Evolutionary conservation across 2,888 invertebrate species (phyloP).

Genomic region (Dinocampus coccinellae): DNA sequence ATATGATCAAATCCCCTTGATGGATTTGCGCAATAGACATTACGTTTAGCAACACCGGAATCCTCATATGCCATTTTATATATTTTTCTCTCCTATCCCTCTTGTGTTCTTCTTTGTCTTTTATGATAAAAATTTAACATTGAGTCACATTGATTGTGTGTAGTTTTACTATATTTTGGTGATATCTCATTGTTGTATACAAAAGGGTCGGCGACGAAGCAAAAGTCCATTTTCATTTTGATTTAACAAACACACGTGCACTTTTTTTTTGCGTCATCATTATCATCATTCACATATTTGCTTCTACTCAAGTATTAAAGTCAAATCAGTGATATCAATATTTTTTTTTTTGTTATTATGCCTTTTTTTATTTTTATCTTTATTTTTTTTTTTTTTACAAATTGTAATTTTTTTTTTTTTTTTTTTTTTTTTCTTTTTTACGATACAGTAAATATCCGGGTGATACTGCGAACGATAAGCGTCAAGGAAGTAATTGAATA

Average conservation of each 20-base stretch:
- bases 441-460: neutral
- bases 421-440: neutral
- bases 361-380: neutral
- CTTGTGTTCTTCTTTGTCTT: no score
- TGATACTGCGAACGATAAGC: neutral
- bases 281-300: slow-evolving; percentile 52
- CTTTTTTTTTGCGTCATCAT: slow-evolving; percentile 53
- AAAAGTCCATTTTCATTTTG: slow-evolving; percentile 46
- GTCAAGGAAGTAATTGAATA: neutral
- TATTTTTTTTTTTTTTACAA: neutral
- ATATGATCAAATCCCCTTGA: slow-evolving; percentile 43
- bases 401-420: neutral
- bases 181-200: slow-evolving; percentile 42
- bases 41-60: slow-evolving; percentile 15
- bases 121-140: neutral
- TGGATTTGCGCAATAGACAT: slow-evolving; percentile 57
- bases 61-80: slow-evolving; percentile 1
- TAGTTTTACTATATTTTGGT: slow-evolving; percentile 44
- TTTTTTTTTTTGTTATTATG: neutral
- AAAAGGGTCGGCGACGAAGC: slow-evolving; percentile 40
- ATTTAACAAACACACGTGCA: slow-evolving; percentile 60
- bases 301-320: no score
- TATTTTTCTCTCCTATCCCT: no score
- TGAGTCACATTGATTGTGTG: slow-evolving; percentile 17
- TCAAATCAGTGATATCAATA: neutral